Evolutionary conservation across 2,113 vertebrate species (phyloP).

Genomic region (Argyrosomus japonicus): DNA sequence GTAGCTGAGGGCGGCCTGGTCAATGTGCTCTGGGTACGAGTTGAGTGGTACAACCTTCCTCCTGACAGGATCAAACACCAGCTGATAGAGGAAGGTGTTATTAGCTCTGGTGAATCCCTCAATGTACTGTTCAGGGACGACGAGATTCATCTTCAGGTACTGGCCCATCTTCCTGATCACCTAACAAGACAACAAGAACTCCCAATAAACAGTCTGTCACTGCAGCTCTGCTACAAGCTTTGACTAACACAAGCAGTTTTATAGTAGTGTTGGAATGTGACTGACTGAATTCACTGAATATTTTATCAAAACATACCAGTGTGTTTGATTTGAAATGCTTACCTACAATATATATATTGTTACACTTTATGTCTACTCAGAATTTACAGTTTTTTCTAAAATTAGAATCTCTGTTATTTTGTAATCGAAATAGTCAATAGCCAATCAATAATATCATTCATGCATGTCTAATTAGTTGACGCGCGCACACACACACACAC

Average conservation of each 20-base stretch:
- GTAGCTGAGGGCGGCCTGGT: constrained; percentile 88
- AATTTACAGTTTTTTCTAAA: neutral
- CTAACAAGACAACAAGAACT: constrained; percentile 71
- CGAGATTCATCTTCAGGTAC: constrained; percentile 94
- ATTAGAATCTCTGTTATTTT: no score
- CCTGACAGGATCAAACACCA: constrained; percentile 93
- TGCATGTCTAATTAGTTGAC: no score
- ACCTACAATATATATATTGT: no score
- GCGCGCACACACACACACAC: no score
- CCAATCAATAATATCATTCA: no score
- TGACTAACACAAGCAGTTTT: neutral
- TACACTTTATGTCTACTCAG: neutral
- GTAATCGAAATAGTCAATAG: no score
- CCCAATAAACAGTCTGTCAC: no score
- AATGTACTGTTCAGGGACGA: constrained; percentile 91
- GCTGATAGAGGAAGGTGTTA: constrained; percentile 97
- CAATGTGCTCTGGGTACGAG: constrained; percentile 87
- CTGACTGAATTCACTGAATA: neutral
- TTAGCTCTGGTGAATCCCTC: constrained; percentile 93
- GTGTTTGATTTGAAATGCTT: neutral
- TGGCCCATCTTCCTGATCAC: constrained; percentile 97
- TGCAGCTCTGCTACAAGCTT: neutral
- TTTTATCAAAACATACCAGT: neutral
- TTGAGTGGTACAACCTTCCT: constrained; percentile 93
- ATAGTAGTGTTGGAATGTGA: neutral